These are phyloP conservation scores for Melopsittacus undulatus DNA, from an alignment of 2,797 vertebrate genomes.

Conservation along the genomic window DNA sequence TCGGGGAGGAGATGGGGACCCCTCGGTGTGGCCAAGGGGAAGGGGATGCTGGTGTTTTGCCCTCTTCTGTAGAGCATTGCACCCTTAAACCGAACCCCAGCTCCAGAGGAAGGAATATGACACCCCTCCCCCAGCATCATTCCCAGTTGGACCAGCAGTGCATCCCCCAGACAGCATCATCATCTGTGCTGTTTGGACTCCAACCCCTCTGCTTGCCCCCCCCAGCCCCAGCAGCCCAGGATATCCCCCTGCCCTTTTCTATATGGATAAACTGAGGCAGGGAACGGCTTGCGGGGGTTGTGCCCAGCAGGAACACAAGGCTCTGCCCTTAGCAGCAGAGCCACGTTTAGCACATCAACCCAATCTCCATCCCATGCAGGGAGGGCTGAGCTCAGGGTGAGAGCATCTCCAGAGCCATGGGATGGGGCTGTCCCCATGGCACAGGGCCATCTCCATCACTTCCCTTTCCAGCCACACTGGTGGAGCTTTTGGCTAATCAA, in stretches of 20 bases:
- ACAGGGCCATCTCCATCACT: rapidly evolving
- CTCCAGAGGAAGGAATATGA: neutral
- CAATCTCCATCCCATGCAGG: rapidly evolving
- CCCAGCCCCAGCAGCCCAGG: neutral
- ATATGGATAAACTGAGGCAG: neutral
- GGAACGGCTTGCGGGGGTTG: rapidly evolving
- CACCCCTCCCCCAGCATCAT: neutral
- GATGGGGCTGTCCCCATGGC: neutral
- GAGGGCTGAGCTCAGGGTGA: neutral
- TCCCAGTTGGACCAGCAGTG: neutral
- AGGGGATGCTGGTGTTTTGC: neutral
- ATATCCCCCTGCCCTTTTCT: too few relatives aligned
- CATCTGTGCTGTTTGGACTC: too few relatives aligned
- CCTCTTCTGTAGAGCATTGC: rapidly evolving
- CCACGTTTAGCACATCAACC: rapidly evolving
- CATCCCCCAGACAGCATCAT: neutral
- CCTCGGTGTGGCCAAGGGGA: rapidly evolving
- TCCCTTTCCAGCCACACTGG: neutral
- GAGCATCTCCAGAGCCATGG: rapidly evolving
- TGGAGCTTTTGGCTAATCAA: neutral
- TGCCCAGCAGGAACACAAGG: neutral
- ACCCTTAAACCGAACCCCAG: neutral
- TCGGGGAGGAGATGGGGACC: neutral
- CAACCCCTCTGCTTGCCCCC: too few relatives aligned
- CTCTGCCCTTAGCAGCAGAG: neutral